A percentile compares a stretch with the other conserved stretches of the same genome.
Evolutionary conservation across 2,113 vertebrate genomes (phyloP).

Genomic region (Hypanus sabinus): DNA sequence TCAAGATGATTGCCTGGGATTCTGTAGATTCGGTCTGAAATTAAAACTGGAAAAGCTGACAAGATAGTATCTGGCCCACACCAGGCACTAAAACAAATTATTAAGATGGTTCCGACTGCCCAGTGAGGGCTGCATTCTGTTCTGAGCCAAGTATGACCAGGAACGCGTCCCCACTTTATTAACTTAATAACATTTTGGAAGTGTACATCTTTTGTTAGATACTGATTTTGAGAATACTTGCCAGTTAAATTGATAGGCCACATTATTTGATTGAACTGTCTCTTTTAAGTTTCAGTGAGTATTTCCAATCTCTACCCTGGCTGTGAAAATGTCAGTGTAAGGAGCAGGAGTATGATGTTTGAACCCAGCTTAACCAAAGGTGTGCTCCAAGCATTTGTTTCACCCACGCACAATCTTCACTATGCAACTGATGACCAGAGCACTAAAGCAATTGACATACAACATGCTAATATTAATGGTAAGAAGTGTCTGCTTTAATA

Average conservation of each 20-base stretch:
- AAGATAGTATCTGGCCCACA: too few relatives aligned
- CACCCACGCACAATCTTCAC: constrained; percentile 63
- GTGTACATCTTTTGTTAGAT: neutral
- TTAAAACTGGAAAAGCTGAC: too few relatives aligned
- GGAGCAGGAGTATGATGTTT: constrained; percentile 98
- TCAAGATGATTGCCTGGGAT: neutral
- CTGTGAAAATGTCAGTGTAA: constrained; percentile 93
- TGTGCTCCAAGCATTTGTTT: constrained; percentile 78
- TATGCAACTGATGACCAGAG: constrained; percentile 73
- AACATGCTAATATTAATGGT: constrained; percentile 74
- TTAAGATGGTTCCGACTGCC: too few relatives aligned
- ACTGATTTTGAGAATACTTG: neutral
- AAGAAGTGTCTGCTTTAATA: constrained; percentile 38
- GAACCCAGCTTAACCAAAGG: constrained; percentile 94
- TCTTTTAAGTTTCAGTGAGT: constrained; percentile 78
- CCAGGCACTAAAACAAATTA: too few relatives aligned
- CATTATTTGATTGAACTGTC: constrained; percentile 29
- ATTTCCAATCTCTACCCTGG: constrained; percentile 90
- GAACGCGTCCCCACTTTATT: neutral
- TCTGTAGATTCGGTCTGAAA: neutral
- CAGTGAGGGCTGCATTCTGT: neutral
- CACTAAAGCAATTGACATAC: constrained; percentile 81
- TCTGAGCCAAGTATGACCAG: neutral
- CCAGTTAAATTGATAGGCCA: neutral
- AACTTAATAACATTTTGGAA: neutral